Conservation (phyloP, 1,140 invertebrate genomes). For the Temnothorax longispinosus region DNA sequence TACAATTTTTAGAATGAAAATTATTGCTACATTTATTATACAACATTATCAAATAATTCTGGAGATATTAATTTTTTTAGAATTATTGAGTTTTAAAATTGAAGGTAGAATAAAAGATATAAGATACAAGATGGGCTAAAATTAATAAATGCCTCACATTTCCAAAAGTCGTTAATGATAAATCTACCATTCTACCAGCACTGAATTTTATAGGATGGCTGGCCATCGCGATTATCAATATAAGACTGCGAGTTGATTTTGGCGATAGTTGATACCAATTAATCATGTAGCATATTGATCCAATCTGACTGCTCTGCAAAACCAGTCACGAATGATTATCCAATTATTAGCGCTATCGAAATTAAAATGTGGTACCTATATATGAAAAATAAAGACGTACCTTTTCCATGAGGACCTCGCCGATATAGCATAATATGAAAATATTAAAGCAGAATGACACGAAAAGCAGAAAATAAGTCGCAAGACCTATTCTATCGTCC, state of each 20-base stretch:
- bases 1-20: background rate
- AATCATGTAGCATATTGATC: conserved; percentile 66
- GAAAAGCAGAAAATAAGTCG: conserved; percentile 66
- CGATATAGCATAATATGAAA: conserved; percentile 78
- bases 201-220: conserved; percentile 69
- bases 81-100: background rate
- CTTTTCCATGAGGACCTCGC: conserved; percentile 72
- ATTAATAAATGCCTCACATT: conserved; percentile 45
- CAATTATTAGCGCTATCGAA: background rate
- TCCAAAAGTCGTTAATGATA: conserved; percentile 65
- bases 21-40: background rate
- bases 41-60: background rate
- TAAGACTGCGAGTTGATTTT: conserved; percentile 59
- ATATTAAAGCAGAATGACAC: conserved; percentile 75
- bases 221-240: conserved; percentile 71
- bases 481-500: conserved; percentile 61
- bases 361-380: background rate
- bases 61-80: background rate
- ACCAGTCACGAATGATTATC: background rate
- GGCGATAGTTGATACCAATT: conserved; percentile 73
- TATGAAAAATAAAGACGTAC: conserved; percentile 47
- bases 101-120: background rate
- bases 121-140: background rate
- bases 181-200: conserved; percentile 72
- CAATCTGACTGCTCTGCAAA: conserved; percentile 69